These are phyloP conservation scores for Acrobasis consociella DNA, from an alignment of 2,888 invertebrate species.

Conservation along the genomic window DNA sequence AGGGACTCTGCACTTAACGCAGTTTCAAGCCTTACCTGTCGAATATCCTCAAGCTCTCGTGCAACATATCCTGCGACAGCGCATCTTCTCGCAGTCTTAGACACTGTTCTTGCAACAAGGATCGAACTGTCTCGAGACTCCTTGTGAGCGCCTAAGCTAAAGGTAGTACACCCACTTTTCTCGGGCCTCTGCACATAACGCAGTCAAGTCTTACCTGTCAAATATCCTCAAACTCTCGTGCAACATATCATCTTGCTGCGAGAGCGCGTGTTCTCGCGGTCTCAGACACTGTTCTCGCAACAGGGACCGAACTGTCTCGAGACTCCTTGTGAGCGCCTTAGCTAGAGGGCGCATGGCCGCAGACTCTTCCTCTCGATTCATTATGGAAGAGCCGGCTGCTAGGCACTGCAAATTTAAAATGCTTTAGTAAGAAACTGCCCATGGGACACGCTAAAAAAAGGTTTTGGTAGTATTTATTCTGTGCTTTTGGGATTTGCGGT, in stretches of 20 bases:
- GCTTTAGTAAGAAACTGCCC: too few relatives aligned
- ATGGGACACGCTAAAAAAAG: too few relatives aligned
- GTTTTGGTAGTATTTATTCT: too few relatives aligned
- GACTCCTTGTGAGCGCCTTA: constrained; percentile 96
- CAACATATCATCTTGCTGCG: constrained; percentile 86
- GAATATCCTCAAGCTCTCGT: constrained; percentile 88
- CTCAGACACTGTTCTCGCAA: constrained; percentile 94
- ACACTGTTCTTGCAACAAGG: constrained; percentile 95
- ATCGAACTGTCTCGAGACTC: constrained; percentile 95
- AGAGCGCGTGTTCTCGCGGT: constrained; percentile 81
- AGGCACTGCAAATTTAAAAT: constrained; percentile 87
- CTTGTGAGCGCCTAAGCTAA: constrained; percentile 97
- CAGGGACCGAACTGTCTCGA: constrained; percentile 95
- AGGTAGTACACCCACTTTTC: too few relatives aligned
- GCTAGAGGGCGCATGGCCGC: constrained; percentile 98
- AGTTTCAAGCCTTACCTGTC: constrained; percentile 68
- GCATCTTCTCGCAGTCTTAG: constrained; percentile 85
- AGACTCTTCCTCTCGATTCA: constrained; percentile 98
- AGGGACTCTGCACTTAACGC: constrained; percentile 60
- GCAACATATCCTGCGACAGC: constrained; percentile 85
- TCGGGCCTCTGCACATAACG: too few relatives aligned
- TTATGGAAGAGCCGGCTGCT: constrained; percentile 98
- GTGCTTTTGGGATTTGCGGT: too few relatives aligned
- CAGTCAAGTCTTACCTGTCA: constrained; percentile 41
- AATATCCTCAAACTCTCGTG: constrained; percentile 89